A percentile compares a stretch with the other conserved stretches of the same genome.
These are phyloP conservation scores for Uromys caudimaculatus DNA, from an alignment of 2,797 vertebrate species.

Conservation along the genomic window DNA sequence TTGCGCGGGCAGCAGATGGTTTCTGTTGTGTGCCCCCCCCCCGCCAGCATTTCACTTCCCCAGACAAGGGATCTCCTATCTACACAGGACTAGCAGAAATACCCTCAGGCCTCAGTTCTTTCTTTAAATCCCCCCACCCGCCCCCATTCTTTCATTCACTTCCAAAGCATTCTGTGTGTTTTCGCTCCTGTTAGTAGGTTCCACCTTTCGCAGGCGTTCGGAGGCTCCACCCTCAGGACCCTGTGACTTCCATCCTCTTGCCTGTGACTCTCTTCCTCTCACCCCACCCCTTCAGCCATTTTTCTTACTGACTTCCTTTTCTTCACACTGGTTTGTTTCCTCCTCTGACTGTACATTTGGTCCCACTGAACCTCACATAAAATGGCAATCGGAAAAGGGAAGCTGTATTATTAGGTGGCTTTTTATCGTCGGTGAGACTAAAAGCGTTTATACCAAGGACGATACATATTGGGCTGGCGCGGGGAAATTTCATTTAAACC, in stretches of 20 bases:
- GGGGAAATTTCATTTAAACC: conserved; percentile 46
- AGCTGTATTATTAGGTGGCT: conserved; percentile 24
- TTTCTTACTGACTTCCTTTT: conserved; percentile 9
- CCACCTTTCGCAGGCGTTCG: background rate
- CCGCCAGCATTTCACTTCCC: background rate
- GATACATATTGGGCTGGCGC: background rate
- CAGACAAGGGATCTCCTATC: background rate
- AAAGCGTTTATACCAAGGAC: conserved; percentile 40
- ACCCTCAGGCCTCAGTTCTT: background rate
- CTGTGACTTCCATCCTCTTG: background rate
- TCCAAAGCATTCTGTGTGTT: background rate
- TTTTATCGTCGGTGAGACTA: conserved; percentile 40
- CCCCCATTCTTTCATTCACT: background rate
- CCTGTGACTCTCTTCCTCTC: conserved; percentile 1
- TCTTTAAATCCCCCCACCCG: background rate
- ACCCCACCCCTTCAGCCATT: conserved; percentile 14
- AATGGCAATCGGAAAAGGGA: conserved; percentile 44
- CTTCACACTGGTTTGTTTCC: conserved; percentile 6
- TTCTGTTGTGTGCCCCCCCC: background rate
- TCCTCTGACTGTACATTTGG: background rate
- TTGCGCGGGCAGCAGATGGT: background rate
- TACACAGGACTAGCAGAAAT: background rate
- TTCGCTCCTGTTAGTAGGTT: background rate
- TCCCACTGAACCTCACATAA: background rate
- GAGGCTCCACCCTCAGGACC: background rate